Conservation (phyloP, 1,140 invertebrate genomes). For the Geopemphigus sp. region DNA sequence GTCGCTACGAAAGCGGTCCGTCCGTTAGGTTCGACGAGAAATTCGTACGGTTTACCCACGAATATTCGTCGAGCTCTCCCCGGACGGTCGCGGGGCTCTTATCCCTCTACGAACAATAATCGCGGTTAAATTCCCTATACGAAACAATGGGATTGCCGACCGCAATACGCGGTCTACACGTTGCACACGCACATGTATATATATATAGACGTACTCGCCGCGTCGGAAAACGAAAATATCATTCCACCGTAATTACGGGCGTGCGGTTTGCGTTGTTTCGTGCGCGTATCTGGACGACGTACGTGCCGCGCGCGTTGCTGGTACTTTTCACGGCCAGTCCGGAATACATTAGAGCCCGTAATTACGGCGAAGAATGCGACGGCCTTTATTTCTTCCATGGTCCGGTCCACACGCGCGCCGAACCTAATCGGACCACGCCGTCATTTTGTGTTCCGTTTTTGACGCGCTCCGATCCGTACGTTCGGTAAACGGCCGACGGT, state of each 20-base stretch:
- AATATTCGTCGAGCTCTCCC: no score
- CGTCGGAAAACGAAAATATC: conserved; percentile 49
- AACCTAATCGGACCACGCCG: no score
- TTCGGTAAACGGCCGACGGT: no score
- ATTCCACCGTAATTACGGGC: conserved; percentile 43
- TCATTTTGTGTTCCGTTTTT: no score
- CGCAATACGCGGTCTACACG: conserved; percentile 1
- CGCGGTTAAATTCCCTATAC: neutral
- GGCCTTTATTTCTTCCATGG: conserved; percentile 40
- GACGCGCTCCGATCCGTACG: no score
- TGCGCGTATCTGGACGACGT: neutral
- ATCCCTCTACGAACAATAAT: neutral
- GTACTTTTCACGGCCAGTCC: conserved; percentile 41
- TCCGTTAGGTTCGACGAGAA: no score
- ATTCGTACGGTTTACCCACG: no score
- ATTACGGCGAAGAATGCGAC: conserved; percentile 43
- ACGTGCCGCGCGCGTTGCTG: neutral
- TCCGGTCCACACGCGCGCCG: conserved; percentile 18
- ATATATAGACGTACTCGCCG: neutral
- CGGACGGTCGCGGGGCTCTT: no score
- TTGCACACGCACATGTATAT: neutral
- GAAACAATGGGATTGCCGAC: conserved; percentile 40
- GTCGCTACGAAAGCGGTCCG: no score
- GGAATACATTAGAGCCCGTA: conserved; percentile 45
- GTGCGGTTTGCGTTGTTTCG: conserved; percentile 43